A percentile compares a stretch with the other conserved stretches of the same genome.
Conservation (phyloP, 2,113 vertebrate species). For the Eretmodus cyanostictus region DNA sequence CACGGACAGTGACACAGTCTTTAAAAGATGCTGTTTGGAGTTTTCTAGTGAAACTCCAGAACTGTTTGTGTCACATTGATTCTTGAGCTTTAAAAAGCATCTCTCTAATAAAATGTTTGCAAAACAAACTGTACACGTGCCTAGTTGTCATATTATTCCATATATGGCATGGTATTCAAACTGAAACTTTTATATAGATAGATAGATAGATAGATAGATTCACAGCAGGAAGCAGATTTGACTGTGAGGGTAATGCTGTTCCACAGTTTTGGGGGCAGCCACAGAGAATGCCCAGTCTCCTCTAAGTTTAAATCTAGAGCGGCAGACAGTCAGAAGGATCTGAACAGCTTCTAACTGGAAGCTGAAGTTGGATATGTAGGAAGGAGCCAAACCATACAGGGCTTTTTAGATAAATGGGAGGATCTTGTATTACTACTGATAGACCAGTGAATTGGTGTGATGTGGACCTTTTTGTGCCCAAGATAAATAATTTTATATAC, state of each 20-base stretch:
- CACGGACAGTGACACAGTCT: neutral
- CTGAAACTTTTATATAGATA: neutral
- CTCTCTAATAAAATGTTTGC: neutral
- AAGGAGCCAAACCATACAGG: neutral
- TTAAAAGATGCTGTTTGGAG: neutral
- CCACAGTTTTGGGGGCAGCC: neutral
- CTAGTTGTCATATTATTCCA: neutral
- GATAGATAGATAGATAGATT: no score
- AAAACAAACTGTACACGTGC: fast-evolving
- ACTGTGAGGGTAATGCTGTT: neutral
- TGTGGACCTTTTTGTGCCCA: neutral
- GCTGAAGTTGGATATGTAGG: neutral
- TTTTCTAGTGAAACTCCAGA: neutral
- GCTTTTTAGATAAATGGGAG: neutral
- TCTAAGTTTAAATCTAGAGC: neutral
- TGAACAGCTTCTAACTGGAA: neutral
- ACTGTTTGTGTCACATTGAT: neutral
- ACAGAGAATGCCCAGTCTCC: neutral
- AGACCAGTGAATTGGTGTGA: neutral
- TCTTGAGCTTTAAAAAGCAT: neutral
- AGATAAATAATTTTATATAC: neutral
- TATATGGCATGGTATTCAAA: neutral
- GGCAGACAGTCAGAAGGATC: neutral
- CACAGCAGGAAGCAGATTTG: neutral
- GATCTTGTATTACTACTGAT: neutral